A percentile compares a stretch with the other conserved stretches of the same genome.
These are phyloP conservation scores for Trilocha varians DNA, from an alignment of 2,888 invertebrate genomes.

Conservation along the genomic window DNA sequence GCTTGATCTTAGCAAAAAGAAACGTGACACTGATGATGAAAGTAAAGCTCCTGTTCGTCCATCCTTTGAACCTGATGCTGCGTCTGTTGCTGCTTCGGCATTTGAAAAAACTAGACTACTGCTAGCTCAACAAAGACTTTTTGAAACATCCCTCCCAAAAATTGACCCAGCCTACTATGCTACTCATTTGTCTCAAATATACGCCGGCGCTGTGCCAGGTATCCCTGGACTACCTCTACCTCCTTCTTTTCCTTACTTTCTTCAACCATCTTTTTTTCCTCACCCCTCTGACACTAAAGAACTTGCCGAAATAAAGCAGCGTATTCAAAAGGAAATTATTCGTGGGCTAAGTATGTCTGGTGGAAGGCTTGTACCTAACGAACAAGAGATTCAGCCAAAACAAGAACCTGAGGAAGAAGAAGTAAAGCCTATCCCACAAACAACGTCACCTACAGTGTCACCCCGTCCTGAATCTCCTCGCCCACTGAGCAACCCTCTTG, in stretches of 20 bases:
- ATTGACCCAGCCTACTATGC: slow-evolving; percentile 76
- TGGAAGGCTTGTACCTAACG: slow-evolving; percentile 73
- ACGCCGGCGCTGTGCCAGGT: slow-evolving; percentile 69
- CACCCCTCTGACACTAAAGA: slow-evolving; percentile 74
- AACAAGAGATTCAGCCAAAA: slow-evolving; percentile 46
- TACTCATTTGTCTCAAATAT: slow-evolving; percentile 75
- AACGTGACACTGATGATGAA: slow-evolving; percentile 53
- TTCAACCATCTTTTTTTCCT: slow-evolving; percentile 72
- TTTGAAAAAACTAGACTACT: slow-evolving; percentile 74
- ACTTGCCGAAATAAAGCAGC: slow-evolving; percentile 78
- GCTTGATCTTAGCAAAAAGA: slow-evolving; percentile 87
- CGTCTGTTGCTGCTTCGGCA: slow-evolving; percentile 48
- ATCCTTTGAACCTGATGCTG: slow-evolving; percentile 49
- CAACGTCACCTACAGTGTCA: slow-evolving; percentile 54
- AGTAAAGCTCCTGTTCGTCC: slow-evolving; percentile 58
- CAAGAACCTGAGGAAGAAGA: slow-evolving; percentile 71
- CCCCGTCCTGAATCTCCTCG: slow-evolving; percentile 64
- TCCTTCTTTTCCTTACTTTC: slow-evolving; percentile 77
- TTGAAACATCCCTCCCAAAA: slow-evolving; percentile 75
- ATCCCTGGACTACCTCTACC: slow-evolving; percentile 69
- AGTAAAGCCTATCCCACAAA: slow-evolving; percentile 58
- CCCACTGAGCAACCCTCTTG: slow-evolving; percentile 54
- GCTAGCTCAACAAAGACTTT: slow-evolving; percentile 77
- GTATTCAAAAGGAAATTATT: slow-evolving; percentile 77
- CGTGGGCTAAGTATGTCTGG: slow-evolving; percentile 79